Evolutionary conservation across 1,140 invertebrate species (phyloP), one percentile per base, ranked within the genome.

Genomic region (Pseudomyrmex cubaensis): DNA sequence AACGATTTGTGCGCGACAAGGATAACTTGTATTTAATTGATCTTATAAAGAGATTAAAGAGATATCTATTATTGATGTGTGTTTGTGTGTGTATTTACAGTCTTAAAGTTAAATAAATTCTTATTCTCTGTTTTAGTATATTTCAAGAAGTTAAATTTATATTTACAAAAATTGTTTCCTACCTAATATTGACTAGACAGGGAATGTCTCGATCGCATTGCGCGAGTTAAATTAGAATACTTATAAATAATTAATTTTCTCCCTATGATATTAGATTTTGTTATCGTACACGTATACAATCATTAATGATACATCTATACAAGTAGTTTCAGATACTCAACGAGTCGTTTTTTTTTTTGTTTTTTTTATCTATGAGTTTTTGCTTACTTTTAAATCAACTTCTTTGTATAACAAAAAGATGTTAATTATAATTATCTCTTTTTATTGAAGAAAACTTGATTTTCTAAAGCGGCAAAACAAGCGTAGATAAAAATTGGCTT

Each of bases 151-250:
- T 62, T 72, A 82, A 46, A 75, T 70, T 82, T 91, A 35, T 35
- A 92, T 93, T 77, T 93, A 92, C 92, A 93, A 88, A 35, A 35
- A 90, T 92, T 92, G 83, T 44, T 35, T 87, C 87, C 89, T 91
- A 93, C 73, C 91, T 94, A 94, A 93, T 94, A 94, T 94, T 94
- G 94, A 94, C 94, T 94, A 94, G 91, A 93, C 90, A 93, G 94
- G 93, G 93, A 94, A 91, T 90, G 77, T 88, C 77, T 83, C 73
- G 54, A 74, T 73, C 52, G 52, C 48, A 46, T 44, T 50, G 48
- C 46, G 66, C 48, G 59, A 80, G 69, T 73, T 70, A 84, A 20
- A 62, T 15, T 82, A 77, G 56, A 54, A 76, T 22, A 57, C 54
- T 52, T 17, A 15, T 54, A 57, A 69, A 48, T 25, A 20, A 50